phyloP scores from a whole-genome alignment of 2,797 vertebrate genomes.

The Gambusia yucatana region DNA sequence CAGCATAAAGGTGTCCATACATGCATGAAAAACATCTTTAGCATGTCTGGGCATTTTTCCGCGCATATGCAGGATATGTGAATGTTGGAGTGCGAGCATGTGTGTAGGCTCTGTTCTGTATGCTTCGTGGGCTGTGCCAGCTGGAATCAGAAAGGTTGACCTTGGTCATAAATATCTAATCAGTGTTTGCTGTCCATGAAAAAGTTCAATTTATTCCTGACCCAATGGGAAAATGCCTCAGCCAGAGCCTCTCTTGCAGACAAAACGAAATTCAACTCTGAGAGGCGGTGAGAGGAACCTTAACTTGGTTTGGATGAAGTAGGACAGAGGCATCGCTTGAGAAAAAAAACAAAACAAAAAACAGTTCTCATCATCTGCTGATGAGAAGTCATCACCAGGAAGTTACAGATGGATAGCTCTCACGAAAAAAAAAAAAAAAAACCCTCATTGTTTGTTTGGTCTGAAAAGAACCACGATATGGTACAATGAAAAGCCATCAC shows the following conservation, averaged over 20 bases:
- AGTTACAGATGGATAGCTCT: conserved; percentile 79
- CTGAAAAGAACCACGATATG: conserved; percentile 68
- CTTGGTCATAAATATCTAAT: conserved; percentile 83
- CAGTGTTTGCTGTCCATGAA: conserved; percentile 83
- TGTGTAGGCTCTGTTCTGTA: conserved; percentile 72
- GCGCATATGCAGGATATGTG: conserved; percentile 20
- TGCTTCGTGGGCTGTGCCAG: conserved; percentile 76
- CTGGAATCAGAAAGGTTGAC: conserved; percentile 80
- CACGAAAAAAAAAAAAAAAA: conserved; percentile 43
- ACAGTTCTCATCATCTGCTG: conserved; percentile 73
- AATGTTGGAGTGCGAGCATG: conserved; percentile 27
- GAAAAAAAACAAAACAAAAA: conserved; percentile 30
- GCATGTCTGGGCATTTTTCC: conserved; percentile 29
- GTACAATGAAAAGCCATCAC: conserved; percentile 75
- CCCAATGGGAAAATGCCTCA: conserved; percentile 78
- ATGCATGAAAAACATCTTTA: conserved; percentile 32
- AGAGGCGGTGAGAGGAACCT: conserved; percentile 53
- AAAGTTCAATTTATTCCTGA: conserved; percentile 83
- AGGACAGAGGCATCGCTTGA: conserved; percentile 53
- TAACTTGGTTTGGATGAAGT: conserved; percentile 71
- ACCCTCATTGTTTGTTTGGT: conserved; percentile 71
- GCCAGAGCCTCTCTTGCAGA: conserved; percentile 66
- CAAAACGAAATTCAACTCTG: conserved; percentile 71
- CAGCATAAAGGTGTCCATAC: conserved; percentile 17
- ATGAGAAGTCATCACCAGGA: conserved; percentile 78